Base-by-base conservation (phyloP, 2,888 invertebrate species). In the Rhorus exstirpatorius region DNA sequence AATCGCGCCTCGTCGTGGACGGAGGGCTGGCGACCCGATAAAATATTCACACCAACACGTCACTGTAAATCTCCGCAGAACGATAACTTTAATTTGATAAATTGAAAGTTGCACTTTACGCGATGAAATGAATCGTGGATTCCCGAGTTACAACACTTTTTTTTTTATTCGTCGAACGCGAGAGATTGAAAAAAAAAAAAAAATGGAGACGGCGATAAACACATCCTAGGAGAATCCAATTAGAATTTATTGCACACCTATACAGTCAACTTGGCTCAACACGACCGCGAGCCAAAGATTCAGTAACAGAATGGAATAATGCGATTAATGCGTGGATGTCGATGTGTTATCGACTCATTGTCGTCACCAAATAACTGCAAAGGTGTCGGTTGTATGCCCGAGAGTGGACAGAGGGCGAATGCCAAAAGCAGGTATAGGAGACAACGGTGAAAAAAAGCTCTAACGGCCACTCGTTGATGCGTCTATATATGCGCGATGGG, bases 401-500 rank as follows among this genome's bases (percentile, higher is more conserved):
- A 46, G 49, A 35, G 14, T 44, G 6, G 24, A 67, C 72, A 31
- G 6, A 31, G 51, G 8, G 26, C 41, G 44, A 68, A 53, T 68
- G 51, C 60, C 49, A 35, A 35, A 65, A 63, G 65, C 65, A 49
- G 67, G 79, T n/a, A 31, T 65, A 38, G 26, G 49, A 72, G 70
- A 44, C 46, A 68, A 63, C 51, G 21, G 19, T n/a, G 53, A 44
- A 17, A 44, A 17, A 12, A 21, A 38, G 41, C 31, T 67, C 44
- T n/a, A 68, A 35, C 53, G 10, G 41, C 10, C 44, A 31, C 19
- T 44, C 61, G 53, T 24, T n/a, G 24, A 55, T 41, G 46, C 21
- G 53, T 58, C 46, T 41, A 51, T 77, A 81, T 72, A 46, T 79
- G 81, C 49, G 79, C 53, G n/a, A n/a, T n/a, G n/a, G 81, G 38